Evolutionary conservation across 2,888 invertebrate genomes (phyloP).

Genomic region (Himalopsyche tibetana): DNA sequence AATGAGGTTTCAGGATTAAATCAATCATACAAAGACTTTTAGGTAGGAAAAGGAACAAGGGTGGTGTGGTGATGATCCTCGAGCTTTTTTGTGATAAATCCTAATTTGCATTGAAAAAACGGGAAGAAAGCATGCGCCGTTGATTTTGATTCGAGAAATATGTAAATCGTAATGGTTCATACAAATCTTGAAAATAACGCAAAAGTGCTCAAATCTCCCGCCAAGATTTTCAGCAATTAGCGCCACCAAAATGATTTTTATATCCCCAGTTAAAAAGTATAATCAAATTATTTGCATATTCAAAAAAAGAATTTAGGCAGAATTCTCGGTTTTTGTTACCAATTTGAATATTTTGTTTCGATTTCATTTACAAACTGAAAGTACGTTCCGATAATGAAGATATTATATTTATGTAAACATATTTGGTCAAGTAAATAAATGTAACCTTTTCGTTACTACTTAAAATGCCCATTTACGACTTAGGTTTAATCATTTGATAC

Average conservation of each 20-base stretch:
- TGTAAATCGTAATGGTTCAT: constrained; percentile 55
- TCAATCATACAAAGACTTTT: no score
- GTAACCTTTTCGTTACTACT: constrained; percentile 23
- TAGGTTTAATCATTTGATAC: no score
- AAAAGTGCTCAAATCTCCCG: neutral
- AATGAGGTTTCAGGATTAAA: no score
- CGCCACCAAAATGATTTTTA: constrained; percentile 57
- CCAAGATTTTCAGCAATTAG: constrained; percentile 55
- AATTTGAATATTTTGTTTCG: constrained; percentile 45
- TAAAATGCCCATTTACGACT: neutral
- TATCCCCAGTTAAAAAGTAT: constrained; percentile 51
- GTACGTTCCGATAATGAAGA: no score
- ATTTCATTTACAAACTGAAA: no score
- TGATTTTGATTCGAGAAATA: constrained; percentile 59
- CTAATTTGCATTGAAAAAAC: neutral
- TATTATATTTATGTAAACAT: no score
- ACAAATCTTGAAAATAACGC: neutral
- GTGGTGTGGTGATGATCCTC: no score
- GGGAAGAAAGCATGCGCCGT: constrained; percentile 48
- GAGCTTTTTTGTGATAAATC: no score
- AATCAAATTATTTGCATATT: constrained; percentile 42
- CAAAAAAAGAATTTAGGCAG: neutral
- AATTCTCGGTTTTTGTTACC: constrained; percentile 45
- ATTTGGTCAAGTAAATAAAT: neutral
- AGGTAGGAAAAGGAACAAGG: no score